A percentile compares a stretch with the other conserved stretches of the same genome.
Conservation (phyloP, 2,888 invertebrate genomes). For the Brachyopa scutellaris region DNA sequence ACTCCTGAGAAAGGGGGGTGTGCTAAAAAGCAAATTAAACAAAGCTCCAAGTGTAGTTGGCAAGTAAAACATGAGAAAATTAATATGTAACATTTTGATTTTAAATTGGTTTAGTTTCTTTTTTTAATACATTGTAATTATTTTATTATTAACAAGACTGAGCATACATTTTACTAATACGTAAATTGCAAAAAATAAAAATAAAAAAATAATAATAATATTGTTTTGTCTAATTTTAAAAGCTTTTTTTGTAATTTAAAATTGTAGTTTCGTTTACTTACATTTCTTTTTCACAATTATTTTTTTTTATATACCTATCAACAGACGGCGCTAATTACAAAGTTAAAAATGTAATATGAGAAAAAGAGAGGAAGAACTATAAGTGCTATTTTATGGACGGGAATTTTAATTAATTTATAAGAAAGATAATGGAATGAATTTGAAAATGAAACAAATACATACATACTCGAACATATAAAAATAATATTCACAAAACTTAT, state of each 20-base stretch:
- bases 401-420: conserved; percentile 38
- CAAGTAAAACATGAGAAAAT: conserved; percentile 4
- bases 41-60: background rate
- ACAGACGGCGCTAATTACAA: conserved; percentile 63
- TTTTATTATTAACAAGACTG: conserved; percentile 70
- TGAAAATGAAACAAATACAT: too few species aligned
- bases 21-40: too few species aligned
- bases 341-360: conserved; percentile 35
- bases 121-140: conserved; percentile 25
- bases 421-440: conserved; percentile 3
- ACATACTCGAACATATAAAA: too few species aligned
- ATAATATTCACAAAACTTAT: conserved; percentile 2
- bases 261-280: conserved; percentile 15
- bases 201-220: background rate
- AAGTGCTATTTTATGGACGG: conserved; percentile 61
- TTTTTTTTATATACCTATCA: conserved; percentile 49
- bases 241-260: conserved; percentile 34
- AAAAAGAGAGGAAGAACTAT: conserved; percentile 29
- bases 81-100: background rate
- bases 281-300: conserved; percentile 14
- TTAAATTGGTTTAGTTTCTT: conserved; percentile 6
- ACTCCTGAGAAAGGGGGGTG: too few species aligned
- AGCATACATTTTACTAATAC: conserved; percentile 61
- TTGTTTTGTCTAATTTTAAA: conserved; percentile 20
- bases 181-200: conserved; percentile 5